Conservation (phyloP, 2,888 invertebrate species). For the Mechanitis mazaeus region DNA sequence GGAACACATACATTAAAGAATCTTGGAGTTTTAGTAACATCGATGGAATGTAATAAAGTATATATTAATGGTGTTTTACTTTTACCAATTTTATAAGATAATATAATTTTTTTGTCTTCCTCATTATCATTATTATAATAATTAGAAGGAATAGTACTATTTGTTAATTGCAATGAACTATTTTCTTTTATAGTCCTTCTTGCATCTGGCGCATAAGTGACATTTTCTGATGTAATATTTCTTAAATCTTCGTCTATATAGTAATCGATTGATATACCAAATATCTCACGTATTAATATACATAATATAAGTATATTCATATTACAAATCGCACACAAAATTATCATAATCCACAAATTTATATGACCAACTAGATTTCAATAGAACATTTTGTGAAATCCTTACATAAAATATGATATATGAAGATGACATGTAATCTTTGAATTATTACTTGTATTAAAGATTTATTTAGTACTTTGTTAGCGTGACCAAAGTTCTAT, state of each 20-base stretch:
- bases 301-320: slow-evolving; percentile 20
- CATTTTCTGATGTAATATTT: slow-evolving; percentile 1
- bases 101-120: slow-evolving; percentile 7
- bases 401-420: background rate
- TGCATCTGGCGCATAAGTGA: slow-evolving; percentile 6
- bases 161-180: background rate
- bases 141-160: background rate
- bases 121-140: background rate
- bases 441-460: background rate
- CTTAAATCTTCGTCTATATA: slow-evolving; percentile 26
- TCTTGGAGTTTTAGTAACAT: background rate
- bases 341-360: background rate
- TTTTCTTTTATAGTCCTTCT: slow-evolving; percentile 10
- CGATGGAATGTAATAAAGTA: background rate
- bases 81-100: slow-evolving; percentile 11
- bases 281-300: slow-evolving; percentile 27
- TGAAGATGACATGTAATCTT: background rate
- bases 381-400: background rate
- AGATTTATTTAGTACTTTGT: background rate
- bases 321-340: slow-evolving; percentile 3
- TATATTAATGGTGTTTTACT: background rate
- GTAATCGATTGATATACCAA: slow-evolving; percentile 41
- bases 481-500: slow-evolving; percentile 33
- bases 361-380: slow-evolving; percentile 11
- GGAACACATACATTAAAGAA: background rate